These are phyloP conservation scores for Lamellibrachia luymesi DNA, from an alignment of 1,140 invertebrate genomes.

Conservation along the genomic window DNA sequence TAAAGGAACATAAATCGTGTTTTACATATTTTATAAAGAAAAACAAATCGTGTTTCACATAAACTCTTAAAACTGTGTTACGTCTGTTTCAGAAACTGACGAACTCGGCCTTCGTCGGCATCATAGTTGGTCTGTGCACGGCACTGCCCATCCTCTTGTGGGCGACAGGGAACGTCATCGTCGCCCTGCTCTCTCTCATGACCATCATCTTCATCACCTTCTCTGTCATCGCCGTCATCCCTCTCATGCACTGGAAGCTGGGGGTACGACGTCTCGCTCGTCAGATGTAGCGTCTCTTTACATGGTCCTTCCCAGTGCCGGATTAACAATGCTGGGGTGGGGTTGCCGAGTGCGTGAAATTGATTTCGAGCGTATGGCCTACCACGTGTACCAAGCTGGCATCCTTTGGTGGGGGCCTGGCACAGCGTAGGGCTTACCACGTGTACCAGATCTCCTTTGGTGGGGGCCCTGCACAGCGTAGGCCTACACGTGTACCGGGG, in stretches of 20 bases:
- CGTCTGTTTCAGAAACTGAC: slow-evolving; percentile 15
- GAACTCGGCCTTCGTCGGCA: slow-evolving; percentile 12
- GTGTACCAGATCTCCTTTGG: too few species aligned
- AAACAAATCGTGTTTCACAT: background rate
- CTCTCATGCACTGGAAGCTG: background rate
- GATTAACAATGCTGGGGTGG: too few species aligned
- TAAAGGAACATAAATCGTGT: background rate
- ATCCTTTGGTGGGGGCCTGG: too few species aligned
- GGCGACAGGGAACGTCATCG: slow-evolving; percentile 42
- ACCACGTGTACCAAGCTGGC: too few species aligned
- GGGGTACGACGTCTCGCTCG: background rate
- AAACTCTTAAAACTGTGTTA: background rate
- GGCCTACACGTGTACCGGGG: too few species aligned
- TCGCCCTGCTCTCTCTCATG: slow-evolving; percentile 39
- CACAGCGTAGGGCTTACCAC: too few species aligned
- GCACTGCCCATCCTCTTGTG: slow-evolving; percentile 39
- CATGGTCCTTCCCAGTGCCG: too few species aligned
- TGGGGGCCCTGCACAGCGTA: too few species aligned
- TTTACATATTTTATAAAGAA: background rate
- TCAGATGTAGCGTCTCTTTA: too few species aligned
- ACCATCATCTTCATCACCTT: slow-evolving; percentile 31
- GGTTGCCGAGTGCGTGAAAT: too few species aligned
- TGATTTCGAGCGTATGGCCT: too few species aligned
- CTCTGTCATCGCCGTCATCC: background rate
- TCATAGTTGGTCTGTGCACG: slow-evolving; percentile 22